A percentile compares a stretch with the other conserved stretches of the same genome.
Conservation (phyloP, 37 sponge, comb jelly and placozoan genomes). For the Mnemiopsis leidyi region DNA sequence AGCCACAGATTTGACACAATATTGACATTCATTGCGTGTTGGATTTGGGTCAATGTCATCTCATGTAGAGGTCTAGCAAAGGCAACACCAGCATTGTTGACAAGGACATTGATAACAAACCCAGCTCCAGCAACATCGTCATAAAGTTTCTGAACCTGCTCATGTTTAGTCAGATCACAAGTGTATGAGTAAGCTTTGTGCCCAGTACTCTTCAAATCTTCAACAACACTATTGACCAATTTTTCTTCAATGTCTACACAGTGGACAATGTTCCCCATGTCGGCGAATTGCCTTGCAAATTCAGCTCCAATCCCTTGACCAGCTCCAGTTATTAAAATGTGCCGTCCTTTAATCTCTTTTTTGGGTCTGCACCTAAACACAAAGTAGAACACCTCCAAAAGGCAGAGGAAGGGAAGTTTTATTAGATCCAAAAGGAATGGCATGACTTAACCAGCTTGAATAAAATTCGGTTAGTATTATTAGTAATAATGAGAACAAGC, state of each 20-base stretch:
- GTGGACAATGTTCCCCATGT: slow-evolving; percentile 36
- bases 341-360: not conserved
- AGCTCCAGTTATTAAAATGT: slow-evolving; percentile 46
- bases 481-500: no score
- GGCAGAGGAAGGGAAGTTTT: not conserved
- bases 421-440: not conserved
- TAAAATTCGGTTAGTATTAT: not conserved
- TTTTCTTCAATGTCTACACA: not conserved
- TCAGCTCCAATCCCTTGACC: slow-evolving; percentile 53
- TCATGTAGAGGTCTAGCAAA: not conserved
- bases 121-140: not conserved
- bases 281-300: slow-evolving; percentile 38
- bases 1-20: slow-evolving; percentile 39
- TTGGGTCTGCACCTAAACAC: not conserved
- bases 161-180: not conserved
- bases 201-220: not conserved
- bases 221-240: not conserved
- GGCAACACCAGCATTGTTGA: slow-evolving; percentile 59
- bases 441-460: not conserved
- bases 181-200: not conserved
- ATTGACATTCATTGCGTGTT: not conserved
- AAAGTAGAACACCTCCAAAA: slow-evolving; percentile 41
- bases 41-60: slow-evolving; percentile 35
- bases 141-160: not conserved
- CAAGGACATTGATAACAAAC: slow-evolving; percentile 28